Conservation (phyloP, 2,888 invertebrate species). For the Drosophila subquinaria region DNA sequence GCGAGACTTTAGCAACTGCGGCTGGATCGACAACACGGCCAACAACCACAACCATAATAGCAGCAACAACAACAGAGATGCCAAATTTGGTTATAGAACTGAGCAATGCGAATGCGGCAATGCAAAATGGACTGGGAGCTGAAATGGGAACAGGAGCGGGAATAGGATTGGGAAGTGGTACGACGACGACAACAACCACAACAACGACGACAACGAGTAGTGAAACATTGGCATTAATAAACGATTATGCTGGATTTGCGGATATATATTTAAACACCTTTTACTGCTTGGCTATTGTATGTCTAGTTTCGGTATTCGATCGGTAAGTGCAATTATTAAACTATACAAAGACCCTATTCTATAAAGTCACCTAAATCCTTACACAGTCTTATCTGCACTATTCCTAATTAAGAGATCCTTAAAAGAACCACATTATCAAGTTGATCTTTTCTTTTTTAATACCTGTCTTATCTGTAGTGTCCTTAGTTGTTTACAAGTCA, state of each 20-base stretch:
- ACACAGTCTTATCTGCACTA: too few relatives aligned
- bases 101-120: conserved; percentile 71
- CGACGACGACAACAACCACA: conserved; percentile 19
- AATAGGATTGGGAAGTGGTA: conserved; percentile 5
- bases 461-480: conserved; percentile 9
- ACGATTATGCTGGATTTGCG: conserved; percentile 85
- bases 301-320: conserved; percentile 87
- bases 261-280: conserved; percentile 86
- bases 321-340: conserved; percentile 84
- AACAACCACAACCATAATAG: conserved; percentile 24
- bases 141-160: conserved; percentile 43
- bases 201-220: conserved; percentile 33
- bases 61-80: conserved; percentile 34
- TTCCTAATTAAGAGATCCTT: background rate
- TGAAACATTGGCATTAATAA: conserved; percentile 69
- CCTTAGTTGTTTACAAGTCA: conserved; percentile 47
- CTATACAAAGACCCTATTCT: too few relatives aligned
- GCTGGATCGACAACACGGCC: conserved; percentile 41
- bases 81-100: conserved; percentile 49
- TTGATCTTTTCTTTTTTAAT: background rate
- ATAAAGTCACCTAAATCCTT: background rate
- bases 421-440: background rate
- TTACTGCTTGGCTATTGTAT: conserved; percentile 87
- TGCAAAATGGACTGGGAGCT: conserved; percentile 45
- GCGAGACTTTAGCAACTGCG: conserved; percentile 69